Conservation (phyloP, 2,797 vertebrate genomes). For the Borostomias antarcticus region DNA sequence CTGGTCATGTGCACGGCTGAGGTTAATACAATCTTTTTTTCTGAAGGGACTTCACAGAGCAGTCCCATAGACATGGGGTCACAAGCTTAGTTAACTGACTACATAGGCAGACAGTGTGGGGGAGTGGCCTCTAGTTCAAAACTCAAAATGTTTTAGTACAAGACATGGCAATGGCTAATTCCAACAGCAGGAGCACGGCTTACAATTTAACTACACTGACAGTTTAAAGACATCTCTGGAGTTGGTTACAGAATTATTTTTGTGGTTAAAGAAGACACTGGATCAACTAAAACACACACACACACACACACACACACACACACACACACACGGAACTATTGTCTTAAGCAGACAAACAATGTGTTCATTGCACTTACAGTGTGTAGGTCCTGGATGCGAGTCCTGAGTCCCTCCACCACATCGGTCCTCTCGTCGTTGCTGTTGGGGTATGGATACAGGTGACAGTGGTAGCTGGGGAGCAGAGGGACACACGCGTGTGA, state of each 20-base stretch:
- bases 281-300: neutral
- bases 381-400: constrained; percentile 93
- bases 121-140: too few species aligned
- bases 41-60: constrained; percentile 21
- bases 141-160: too few species aligned
- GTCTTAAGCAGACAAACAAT: neutral
- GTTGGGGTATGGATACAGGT: constrained; percentile 92
- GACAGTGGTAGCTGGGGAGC: constrained; percentile 89
- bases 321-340: neutral
- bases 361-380: constrained; percentile 76
- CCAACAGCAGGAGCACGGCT: neutral
- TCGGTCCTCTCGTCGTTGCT: constrained; percentile 85
- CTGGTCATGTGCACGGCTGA: constrained; percentile 61
- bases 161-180: neutral
- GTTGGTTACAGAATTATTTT: constrained; percentile 7
- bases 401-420: constrained; percentile 86
- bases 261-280: constrained; percentile 5
- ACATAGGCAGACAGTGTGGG: neutral
- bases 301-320: neutral
- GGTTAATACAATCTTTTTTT: constrained; percentile 31
- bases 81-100: constrained; percentile 16
- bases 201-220: constrained; percentile 31
- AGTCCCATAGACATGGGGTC: constrained; percentile 4
- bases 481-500: neutral
- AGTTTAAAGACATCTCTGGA: neutral